These are phyloP conservation scores for Megalurothrips usitatus DNA, from an alignment of 2,888 invertebrate species.

Conservation along the genomic window DNA sequence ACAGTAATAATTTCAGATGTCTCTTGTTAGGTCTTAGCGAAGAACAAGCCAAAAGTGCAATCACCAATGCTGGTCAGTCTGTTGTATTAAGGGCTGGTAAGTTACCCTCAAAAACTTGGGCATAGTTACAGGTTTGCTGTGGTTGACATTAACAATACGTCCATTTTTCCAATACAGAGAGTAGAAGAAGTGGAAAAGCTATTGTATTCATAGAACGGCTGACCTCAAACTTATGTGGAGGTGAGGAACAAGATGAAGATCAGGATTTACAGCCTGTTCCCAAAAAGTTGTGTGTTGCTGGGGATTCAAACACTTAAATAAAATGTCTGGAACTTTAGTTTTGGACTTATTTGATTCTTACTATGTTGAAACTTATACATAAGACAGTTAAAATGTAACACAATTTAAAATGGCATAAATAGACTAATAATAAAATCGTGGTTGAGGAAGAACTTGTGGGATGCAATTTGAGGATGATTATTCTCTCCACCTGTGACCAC, in stretches of 20 bases:
- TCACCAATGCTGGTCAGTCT: slow-evolving; percentile 56
- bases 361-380: too few species aligned
- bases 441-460: too few species aligned
- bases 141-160: not conserved
- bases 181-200: not conserved
- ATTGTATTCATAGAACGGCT: not conserved
- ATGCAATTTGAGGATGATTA: slow-evolving; percentile 46
- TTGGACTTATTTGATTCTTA: too few species aligned
- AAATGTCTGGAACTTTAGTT: too few species aligned
- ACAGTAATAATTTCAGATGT: slow-evolving; percentile 49
- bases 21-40: slow-evolving; percentile 66
- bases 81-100: slow-evolving; percentile 63
- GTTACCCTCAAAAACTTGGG: slow-evolving; percentile 41
- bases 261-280: not conserved
- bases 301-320: too few species aligned
- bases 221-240: not conserved
- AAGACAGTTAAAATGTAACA: too few species aligned
- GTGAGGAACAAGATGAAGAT: not conserved
- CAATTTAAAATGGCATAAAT: too few species aligned
- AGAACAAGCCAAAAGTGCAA: slow-evolving; percentile 61
- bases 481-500: slow-evolving; percentile 93
- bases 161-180: not conserved
- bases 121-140: not conserved
- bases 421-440: too few species aligned
- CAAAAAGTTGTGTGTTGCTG: too few species aligned